These are phyloP conservation scores for Serranus cabrilla DNA, from an alignment of 2,797 vertebrate species.

Conservation along the genomic window DNA sequence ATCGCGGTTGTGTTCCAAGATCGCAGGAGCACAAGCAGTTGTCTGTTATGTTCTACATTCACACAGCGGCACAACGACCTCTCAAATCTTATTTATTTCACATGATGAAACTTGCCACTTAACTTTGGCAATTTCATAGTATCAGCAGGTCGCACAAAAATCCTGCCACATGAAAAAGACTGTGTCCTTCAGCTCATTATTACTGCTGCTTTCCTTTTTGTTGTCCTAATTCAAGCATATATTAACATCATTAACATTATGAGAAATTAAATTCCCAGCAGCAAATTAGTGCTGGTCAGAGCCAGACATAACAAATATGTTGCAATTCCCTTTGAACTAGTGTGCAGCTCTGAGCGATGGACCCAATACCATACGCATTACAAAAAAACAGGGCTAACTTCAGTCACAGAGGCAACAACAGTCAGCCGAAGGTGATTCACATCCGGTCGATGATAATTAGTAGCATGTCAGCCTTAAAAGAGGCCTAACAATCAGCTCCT, in stretches of 20 bases:
- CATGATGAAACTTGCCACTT: constrained; percentile 45
- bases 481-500: constrained; percentile 8
- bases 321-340: constrained; percentile 49
- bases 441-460: constrained; percentile 29
- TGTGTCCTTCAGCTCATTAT: constrained; percentile 31
- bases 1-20: too few relatives aligned
- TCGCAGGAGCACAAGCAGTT: background rate
- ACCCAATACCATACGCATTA: constrained; percentile 24
- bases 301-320: constrained; percentile 20
- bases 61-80: background rate
- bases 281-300: constrained; percentile 38
- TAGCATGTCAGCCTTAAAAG: constrained; percentile 10
- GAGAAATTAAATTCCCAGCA: constrained; percentile 23
- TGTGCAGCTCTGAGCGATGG: constrained; percentile 23
- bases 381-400: constrained; percentile 30
- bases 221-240: constrained; percentile 16
- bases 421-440: constrained; percentile 15
- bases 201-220: constrained; percentile 13
- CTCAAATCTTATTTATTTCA: background rate
- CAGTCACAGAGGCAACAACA: constrained; percentile 25
- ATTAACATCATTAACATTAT: constrained; percentile 41
- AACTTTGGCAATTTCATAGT: constrained; percentile 25
- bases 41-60: background rate
- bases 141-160: background rate
- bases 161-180: constrained; percentile 11